Base-by-base conservation (phyloP, 2,113 vertebrate species). In the Chascanopsetta lugubris region DNA sequence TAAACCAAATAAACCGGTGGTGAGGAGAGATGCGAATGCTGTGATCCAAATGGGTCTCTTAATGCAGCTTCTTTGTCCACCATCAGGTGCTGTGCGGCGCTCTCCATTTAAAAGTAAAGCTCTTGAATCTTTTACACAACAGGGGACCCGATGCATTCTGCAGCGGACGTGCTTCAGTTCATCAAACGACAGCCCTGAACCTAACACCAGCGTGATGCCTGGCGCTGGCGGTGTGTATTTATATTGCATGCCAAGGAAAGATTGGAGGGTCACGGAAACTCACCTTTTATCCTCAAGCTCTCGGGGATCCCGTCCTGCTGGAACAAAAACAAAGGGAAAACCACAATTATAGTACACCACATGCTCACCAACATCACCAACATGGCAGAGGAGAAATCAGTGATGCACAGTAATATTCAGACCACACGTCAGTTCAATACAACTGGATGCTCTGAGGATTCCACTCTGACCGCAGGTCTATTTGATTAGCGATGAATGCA, bases 281-380 rank as follows among this genome's bases (percentile, higher is more conserved):
- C 80, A 93, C 93, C 91, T 64, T 91, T 91, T 61, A 87, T 86
- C 62, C 74, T 89, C 73, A 91, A 59, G 63, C 77, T 86, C 56
- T 88, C 90, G 0, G 90, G 79, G 70, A 88, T 85, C 65, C 85
- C 90, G 64, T 93, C 92, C 91, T 93, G 88, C 64, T 48, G 63
- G 43, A 74, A 50, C 11, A 71, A 65, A 32, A 51, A 46, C 4
- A 72, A 26, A 80, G 65, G 50, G 42, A 10, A 75, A 27, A 47
- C 30, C 30, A 30, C n/a, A 54, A 68, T 64, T 58, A 70, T 9
- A 69, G 73, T 49, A 61, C 66, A 76, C 4, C 21, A 45, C 13
- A 10, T 27, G 3, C 54, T 50, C 8, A 49, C 29, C n/a, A 48
- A n/a, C 40, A 15, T 25, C 27, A 50, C 29, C 21, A 46, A 48